Evolutionary conservation across 37 sponge, comb jelly and placozoan species (phyloP).

Genomic region (Spongia lamella): DNA sequence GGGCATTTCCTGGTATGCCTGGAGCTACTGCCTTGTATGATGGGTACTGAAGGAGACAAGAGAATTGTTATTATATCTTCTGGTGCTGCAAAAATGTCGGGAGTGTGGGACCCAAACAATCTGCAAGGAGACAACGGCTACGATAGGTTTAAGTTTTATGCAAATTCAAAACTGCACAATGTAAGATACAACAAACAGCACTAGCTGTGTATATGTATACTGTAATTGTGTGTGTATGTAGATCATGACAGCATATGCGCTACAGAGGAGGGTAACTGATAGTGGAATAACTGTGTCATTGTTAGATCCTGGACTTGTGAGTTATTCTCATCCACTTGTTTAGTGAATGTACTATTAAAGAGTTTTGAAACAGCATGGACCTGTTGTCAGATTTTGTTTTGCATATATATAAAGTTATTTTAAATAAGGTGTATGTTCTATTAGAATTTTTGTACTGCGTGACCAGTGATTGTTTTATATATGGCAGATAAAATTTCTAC

Average conservation of each 20-base stretch:
- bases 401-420: too few species aligned
- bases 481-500: too few species aligned
- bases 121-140: slow-evolving; percentile 26
- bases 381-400: too few species aligned
- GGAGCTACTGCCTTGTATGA: slow-evolving; percentile 44
- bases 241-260: slow-evolving; percentile 52
- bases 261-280: slow-evolving; percentile 50
- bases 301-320: slow-evolving; percentile 65
- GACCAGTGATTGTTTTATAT: too few species aligned
- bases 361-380: too few species aligned
- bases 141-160: slow-evolving; percentile 24
- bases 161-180: slow-evolving; percentile 58
- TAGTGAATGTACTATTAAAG: slow-evolving; percentile 2
- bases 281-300: slow-evolving; percentile 59
- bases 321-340: not conserved
- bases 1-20: slow-evolving; percentile 50
- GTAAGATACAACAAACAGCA: slow-evolving; percentile 7
- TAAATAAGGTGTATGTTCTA: too few species aligned
- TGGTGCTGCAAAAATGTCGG: slow-evolving; percentile 6
- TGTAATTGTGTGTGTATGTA: not conserved
- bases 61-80: slow-evolving; percentile 54
- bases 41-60: slow-evolving; percentile 23
- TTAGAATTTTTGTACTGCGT: too few species aligned
- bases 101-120: slow-evolving; percentile 29
- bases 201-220: too few species aligned